phyloP scores from a whole-genome alignment of 2,113 vertebrate species.

The Cebidichthys violaceus region DNA sequence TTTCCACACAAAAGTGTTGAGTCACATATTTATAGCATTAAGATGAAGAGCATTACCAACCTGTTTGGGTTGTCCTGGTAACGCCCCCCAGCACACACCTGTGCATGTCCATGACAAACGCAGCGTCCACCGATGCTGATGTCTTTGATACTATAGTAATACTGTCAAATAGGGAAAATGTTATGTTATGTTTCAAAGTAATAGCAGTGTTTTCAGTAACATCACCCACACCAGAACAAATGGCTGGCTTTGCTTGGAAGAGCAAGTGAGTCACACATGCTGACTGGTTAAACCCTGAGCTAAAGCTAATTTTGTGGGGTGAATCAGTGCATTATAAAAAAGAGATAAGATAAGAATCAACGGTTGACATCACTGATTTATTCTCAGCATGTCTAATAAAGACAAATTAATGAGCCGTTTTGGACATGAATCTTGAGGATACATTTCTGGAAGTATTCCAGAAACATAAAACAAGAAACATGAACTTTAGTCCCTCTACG shows the following conservation, averaged over 20 bases:
- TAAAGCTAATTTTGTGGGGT: constrained; percentile 2
- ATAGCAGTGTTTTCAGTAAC: constrained; percentile 8
- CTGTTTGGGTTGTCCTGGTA: constrained; percentile 77
- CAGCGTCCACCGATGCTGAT: constrained; percentile 93
- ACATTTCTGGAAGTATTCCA: constrained; percentile 1
- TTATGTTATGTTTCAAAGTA: constrained; percentile 18
- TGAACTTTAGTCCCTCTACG: not conserved
- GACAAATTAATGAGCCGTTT: not conserved
- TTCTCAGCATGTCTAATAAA: not conserved
- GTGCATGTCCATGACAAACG: constrained; percentile 93
- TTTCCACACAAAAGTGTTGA: not conserved
- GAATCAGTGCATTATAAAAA: constrained; percentile 34
- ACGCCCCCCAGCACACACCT: constrained; percentile 79
- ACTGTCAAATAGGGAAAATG: constrained; percentile 78
- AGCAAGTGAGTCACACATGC: constrained; percentile 26
- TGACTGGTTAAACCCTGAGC: constrained; percentile 29
- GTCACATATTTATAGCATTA: not conserved
- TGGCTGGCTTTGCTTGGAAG: constrained; percentile 25
- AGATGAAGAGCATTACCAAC: constrained; percentile 78
- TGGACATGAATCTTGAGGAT: not conserved
- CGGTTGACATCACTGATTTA: constrained; percentile 12
- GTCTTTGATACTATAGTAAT: constrained; percentile 97
- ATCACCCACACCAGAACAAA: constrained; percentile 37
- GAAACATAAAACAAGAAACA: not conserved
- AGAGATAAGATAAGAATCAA: constrained; percentile 18